These are phyloP conservation scores for Leptopilina drosophilae DNA, from an alignment of 2,888 invertebrate genomes.

Conservation along the genomic window DNA sequence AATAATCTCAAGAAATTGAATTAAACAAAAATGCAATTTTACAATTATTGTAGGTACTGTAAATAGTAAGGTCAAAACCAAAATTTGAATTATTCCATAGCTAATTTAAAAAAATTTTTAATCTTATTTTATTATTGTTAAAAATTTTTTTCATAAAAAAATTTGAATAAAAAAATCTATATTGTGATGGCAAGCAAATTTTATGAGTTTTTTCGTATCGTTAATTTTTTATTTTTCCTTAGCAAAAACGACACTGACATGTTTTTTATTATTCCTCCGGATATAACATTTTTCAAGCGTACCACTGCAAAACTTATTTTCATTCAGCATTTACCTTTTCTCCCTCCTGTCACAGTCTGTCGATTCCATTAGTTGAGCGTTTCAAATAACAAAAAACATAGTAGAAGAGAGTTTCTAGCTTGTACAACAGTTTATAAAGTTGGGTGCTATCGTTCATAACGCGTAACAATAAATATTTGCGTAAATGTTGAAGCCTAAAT, in stretches of 20 bases:
- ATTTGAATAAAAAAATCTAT: too few species aligned
- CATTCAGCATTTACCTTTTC: constrained; percentile 1
- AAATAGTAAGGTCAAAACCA: too few species aligned
- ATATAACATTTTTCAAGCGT: background rate
- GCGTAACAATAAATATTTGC: constrained; percentile 27
- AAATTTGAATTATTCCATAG: too few species aligned
- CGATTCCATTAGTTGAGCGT: background rate
- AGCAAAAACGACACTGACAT: too few species aligned
- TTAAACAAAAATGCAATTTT: too few species aligned
- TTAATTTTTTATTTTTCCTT: background rate
- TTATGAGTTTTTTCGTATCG: background rate
- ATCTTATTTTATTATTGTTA: too few species aligned
- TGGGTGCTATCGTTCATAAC: constrained; percentile 37
- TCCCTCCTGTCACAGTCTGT: background rate
- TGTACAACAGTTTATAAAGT: constrained; percentile 32
- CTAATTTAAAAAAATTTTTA: too few species aligned
- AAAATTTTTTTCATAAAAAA: too few species aligned
- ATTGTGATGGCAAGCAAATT: too few species aligned
- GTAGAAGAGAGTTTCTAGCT: background rate
- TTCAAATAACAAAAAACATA: background rate
- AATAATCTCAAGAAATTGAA: too few species aligned
- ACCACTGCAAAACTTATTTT: constrained; percentile 2
- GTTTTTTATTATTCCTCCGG: background rate
- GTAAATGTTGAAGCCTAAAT: constrained; percentile 31
- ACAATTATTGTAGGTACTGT: too few species aligned